phyloP scores from a whole-genome alignment of 2,888 invertebrate genomes.

The Cryptocephalus primarius region DNA sequence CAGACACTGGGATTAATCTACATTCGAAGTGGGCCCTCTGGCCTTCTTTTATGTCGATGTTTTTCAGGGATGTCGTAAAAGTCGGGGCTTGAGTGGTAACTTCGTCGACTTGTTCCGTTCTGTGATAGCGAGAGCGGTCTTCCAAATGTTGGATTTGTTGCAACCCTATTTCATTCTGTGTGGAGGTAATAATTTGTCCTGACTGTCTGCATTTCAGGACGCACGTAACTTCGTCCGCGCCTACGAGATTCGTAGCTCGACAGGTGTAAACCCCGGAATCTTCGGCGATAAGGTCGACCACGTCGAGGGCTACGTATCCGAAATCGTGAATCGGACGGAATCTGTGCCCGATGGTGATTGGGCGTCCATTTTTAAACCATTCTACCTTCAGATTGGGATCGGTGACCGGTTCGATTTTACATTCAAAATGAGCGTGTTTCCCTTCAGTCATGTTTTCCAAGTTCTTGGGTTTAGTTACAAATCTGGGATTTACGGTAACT shows the following conservation, averaged over 20 bases:
- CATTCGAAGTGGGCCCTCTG: constrained; percentile 93
- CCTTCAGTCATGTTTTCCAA: constrained; percentile 78
- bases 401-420: constrained; percentile 91
- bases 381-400: constrained; percentile 94
- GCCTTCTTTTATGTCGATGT: constrained; percentile 86
- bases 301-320: constrained; percentile 95
- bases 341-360: constrained; percentile 87
- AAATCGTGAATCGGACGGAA: constrained; percentile 97
- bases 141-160: constrained; percentile 85
- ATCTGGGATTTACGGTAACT: constrained; percentile 71
- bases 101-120: constrained; percentile 68
- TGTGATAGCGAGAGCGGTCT: constrained; percentile 67
- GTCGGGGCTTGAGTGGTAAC: constrained; percentile 83
- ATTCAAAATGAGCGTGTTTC: constrained; percentile 93
- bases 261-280: constrained; percentile 92
- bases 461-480: constrained; percentile 79
- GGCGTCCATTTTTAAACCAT: constrained; percentile 93
- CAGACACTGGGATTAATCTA: constrained; percentile 86
- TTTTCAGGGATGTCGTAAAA: constrained; percentile 86
- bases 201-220: constrained; percentile 61
- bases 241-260: constrained; percentile 81
- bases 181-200: constrained; percentile 70
- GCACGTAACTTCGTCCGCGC: constrained; percentile 77
- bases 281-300: constrained; percentile 91
- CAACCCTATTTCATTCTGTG: constrained; percentile 79